Evolutionary conservation across 2,797 vertebrate species (phyloP).

Genomic region (Lophius americanus): DNA sequence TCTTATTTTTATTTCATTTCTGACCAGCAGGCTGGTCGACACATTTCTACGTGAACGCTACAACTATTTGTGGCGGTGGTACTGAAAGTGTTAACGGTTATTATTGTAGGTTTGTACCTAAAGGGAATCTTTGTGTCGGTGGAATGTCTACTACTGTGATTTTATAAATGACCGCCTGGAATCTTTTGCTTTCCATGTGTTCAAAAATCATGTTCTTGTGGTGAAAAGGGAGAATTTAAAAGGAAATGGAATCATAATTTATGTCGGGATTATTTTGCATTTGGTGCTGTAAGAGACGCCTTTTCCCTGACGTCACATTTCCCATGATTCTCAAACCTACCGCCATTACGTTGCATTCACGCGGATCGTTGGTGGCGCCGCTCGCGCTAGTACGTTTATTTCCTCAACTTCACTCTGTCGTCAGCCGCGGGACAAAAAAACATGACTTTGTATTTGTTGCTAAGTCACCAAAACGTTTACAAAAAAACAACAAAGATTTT

Average conservation of each 20-base stretch:
- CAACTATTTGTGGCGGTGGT: conserved; percentile 9
- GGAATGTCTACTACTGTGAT: conserved; percentile 33
- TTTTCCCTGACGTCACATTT: too few species aligned
- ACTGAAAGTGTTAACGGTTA: conserved; percentile 9
- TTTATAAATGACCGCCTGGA: conserved; percentile 31
- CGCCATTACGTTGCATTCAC: too few species aligned
- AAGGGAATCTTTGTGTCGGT: conserved; percentile 4
- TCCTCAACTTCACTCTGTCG: too few species aligned
- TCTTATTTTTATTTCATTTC: conserved; percentile 29
- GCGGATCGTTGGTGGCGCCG: too few species aligned
- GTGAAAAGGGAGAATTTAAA: conserved; percentile 16
- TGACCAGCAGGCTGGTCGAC: conserved; percentile 79
- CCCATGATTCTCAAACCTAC: too few species aligned
- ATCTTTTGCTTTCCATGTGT: conserved; percentile 16
- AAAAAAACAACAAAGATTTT: too few species aligned
- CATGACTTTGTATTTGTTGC: too few species aligned
- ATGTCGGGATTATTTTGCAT: conserved; percentile 3
- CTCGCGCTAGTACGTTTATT: too few species aligned
- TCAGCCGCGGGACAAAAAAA: too few species aligned
- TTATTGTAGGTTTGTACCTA: conserved; percentile 13
- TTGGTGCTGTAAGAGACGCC: conserved; percentile 1
- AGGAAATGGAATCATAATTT: conserved; percentile 5
- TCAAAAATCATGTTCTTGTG: background rate
- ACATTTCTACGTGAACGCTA: conserved; percentile 13
- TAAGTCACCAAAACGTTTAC: too few species aligned